phyloP scores from a whole-genome alignment of 2,797 vertebrate species.

The Enoplosus armatus region DNA sequence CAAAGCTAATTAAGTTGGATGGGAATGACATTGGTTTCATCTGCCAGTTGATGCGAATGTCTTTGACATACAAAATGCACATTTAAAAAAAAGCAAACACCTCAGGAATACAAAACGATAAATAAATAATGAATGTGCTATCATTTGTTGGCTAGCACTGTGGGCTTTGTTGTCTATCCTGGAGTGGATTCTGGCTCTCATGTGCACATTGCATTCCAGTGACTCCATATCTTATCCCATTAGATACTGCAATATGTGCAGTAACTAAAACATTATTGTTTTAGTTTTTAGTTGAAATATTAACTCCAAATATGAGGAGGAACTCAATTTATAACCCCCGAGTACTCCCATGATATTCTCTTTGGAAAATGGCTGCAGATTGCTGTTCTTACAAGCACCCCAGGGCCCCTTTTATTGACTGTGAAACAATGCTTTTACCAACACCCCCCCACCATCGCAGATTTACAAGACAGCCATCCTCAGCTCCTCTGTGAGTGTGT shows the following conservation, averaged over 20 bases:
- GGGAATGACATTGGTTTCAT: constrained; percentile 50
- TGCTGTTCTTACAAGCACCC: constrained; percentile 79
- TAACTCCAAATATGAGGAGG: constrained; percentile 56
- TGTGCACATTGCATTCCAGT: constrained; percentile 42
- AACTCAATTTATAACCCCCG: constrained; percentile 58
- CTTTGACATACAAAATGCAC: constrained; percentile 60
- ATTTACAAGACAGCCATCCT: constrained; percentile 75
- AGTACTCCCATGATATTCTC: constrained; percentile 67
- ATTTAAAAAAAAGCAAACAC: constrained; percentile 45
- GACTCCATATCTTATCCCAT: constrained; percentile 59
- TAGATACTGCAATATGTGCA: constrained; percentile 57
- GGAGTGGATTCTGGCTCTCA: constrained; percentile 56
- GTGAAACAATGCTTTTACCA: constrained; percentile 76
- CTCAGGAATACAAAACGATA: constrained; percentile 50
- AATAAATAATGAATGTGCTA: constrained; percentile 58
- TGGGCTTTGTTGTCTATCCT: constrained; percentile 58
- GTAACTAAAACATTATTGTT: constrained; percentile 58
- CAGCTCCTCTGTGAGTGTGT: constrained; percentile 37
- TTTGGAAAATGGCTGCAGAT: constrained; percentile 75
- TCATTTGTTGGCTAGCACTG: constrained; percentile 44
- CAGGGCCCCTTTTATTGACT: constrained; percentile 78
- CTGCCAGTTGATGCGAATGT: constrained; percentile 53
- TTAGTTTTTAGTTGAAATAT: constrained; percentile 59
- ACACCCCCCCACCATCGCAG: constrained; percentile 69
- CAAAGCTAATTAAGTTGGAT: constrained; percentile 72